Conservation (phyloP, 2,888 invertebrate species). For the Subacronicta megacephala region DNA sequence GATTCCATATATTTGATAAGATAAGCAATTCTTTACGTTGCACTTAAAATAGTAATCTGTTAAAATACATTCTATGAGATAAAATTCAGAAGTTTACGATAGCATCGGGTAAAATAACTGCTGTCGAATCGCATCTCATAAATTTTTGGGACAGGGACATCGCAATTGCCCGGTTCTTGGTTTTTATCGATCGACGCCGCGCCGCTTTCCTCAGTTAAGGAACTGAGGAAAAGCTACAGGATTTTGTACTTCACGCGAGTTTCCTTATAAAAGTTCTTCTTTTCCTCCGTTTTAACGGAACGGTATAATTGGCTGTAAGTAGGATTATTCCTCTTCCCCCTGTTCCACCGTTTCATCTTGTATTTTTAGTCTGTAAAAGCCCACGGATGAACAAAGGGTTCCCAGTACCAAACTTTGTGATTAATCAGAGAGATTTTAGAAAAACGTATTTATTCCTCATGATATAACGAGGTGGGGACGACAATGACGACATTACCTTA, state of each 20-base stretch:
- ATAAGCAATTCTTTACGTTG: constrained; percentile 22
- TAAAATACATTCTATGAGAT: constrained; percentile 28
- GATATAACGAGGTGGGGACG: too few species aligned
- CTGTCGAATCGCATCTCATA: constrained; percentile 54
- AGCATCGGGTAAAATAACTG: constrained; percentile 57
- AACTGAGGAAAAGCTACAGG: constrained; percentile 29
- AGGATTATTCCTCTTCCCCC: too few species aligned
- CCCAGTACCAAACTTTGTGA: not conserved
- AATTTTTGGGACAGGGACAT: constrained; percentile 63
- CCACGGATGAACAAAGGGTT: not conserved
- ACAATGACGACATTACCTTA: too few species aligned
- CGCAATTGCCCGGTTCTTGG: constrained; percentile 62
- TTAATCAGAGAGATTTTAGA: too few species aligned
- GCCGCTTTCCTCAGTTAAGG: too few species aligned
- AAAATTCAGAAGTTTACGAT: constrained; percentile 59
- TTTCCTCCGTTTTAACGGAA: constrained; percentile 13
- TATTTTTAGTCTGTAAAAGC: not conserved
- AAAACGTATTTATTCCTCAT: too few species aligned
- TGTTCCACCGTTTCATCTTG: not conserved
- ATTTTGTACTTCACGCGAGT: constrained; percentile 27
- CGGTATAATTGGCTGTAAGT: not conserved
- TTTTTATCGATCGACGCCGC: constrained; percentile 63
- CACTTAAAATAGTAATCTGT: constrained; percentile 36
- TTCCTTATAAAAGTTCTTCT: constrained; percentile 12
- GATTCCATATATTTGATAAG: constrained; percentile 28